Percentiles rank a stretch among this genome's conserved stretches.
Evolutionary conservation across 2,113 vertebrate species (phyloP).

Genomic region (Daphoenositta chrysoptera): DNA sequence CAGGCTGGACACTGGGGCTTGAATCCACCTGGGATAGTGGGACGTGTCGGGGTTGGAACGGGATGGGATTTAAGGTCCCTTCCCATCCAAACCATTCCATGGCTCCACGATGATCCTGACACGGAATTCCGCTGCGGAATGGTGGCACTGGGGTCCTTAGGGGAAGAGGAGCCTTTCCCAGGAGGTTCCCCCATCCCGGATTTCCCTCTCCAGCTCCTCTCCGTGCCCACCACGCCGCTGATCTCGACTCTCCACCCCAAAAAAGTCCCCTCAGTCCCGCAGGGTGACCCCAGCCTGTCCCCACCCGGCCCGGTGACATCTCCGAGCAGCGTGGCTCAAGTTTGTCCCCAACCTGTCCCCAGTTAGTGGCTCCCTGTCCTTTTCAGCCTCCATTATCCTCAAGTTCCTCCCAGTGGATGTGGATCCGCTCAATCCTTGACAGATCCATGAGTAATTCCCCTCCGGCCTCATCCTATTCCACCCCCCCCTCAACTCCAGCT

Average conservation of each 20-base stretch:
- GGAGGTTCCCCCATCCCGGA: neutral
- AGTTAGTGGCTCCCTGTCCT: constrained; percentile 5
- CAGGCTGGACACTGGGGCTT: neutral
- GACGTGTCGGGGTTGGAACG: neutral
- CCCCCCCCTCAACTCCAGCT: rapidly evolving
- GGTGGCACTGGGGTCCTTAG: rapidly evolving
- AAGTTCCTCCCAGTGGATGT: neutral
- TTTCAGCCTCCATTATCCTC: constrained; percentile 26
- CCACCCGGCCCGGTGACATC: neutral
- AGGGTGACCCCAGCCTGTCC: neutral
- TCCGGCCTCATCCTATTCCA: neutral
- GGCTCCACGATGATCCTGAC: rapidly evolving
- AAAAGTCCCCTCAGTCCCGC: rapidly evolving
- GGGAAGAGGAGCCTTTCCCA: neutral
- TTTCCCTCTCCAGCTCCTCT: no score
- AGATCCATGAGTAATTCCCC: neutral
- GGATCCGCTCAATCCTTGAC: neutral
- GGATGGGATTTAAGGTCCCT: neutral
- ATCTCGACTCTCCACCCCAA: neutral
- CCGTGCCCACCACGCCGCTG: neutral
- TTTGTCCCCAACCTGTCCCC: neutral
- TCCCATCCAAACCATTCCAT: neutral
- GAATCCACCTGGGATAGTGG: rapidly evolving
- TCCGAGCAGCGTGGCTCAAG: neutral
- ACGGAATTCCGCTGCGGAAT: neutral